Evolutionary conservation across 2,888 invertebrate genomes (phyloP).

Genomic region (Tethea ocularis): DNA sequence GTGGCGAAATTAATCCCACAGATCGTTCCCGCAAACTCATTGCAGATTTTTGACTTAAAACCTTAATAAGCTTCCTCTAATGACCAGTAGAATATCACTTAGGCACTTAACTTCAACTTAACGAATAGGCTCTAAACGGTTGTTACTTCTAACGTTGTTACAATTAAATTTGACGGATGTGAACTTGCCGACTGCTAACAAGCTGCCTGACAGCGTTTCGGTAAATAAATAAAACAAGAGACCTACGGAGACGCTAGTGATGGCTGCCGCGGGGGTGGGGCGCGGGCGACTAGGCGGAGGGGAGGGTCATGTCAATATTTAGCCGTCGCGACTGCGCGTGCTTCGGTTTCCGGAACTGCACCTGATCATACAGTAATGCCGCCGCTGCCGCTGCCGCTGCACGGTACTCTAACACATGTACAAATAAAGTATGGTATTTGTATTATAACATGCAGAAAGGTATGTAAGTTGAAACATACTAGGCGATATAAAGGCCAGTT

Average conservation of each 20-base stretch:
- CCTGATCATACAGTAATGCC: constrained; percentile 57
- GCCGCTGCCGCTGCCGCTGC: constrained; percentile 21
- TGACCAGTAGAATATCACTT: neutral
- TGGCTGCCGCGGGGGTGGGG: constrained; percentile 4
- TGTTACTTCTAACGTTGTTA: neutral
- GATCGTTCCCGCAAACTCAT: no score
- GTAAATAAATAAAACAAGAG: constrained; percentile 25
- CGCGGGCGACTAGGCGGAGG: constrained; percentile 17
- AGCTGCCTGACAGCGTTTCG: constrained; percentile 18
- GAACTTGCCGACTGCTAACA: neutral
- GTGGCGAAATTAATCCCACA: no score
- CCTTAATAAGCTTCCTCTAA: neutral
- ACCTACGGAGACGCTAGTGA: constrained; percentile 14
- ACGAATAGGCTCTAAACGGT: neutral
- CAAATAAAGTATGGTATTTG: constrained; percentile 15
- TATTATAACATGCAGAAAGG: constrained; percentile 1
- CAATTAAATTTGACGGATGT: constrained; percentile 4
- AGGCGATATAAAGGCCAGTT: no score
- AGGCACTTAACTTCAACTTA: neutral
- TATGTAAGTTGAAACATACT: neutral
- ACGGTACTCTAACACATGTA: constrained; percentile 7
- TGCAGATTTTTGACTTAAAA: neutral
- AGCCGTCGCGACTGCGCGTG: constrained; percentile 50
- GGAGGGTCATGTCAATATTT: constrained; percentile 61
- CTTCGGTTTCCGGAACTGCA: constrained; percentile 56